Base-by-base conservation (phyloP, 2,113 vertebrate species). In the Datnioides undecimradiatus region DNA sequence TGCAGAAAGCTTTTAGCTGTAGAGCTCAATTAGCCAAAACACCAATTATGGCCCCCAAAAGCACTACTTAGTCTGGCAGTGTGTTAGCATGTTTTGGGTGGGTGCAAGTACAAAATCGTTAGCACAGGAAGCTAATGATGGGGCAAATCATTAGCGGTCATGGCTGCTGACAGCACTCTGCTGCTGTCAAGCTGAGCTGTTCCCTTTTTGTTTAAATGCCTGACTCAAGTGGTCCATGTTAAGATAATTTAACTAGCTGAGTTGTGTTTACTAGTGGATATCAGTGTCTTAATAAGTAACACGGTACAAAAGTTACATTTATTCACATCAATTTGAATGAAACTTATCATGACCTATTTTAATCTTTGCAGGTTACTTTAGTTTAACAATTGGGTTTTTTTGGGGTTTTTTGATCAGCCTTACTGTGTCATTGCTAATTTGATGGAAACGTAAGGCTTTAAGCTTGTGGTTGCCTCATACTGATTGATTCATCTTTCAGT, bases 1-100 rank as follows among this genome's bases (percentile, higher is more conserved):
- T 1, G 12, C 27, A 3, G 58, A 86, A 91, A 91, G 87, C 88
- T 92, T 91, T 92, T 86, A 91, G 72, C 64, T 3, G 34, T 23
- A 38, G 88, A 54, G 80, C 66, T 87, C 86, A 92, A 89, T 91
- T 88, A 88, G 79, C 59, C 79, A 84, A 85, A 87, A 90, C 80
- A 76, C 59, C 78, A 87, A 75, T 87, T 90, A 88, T 45, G 82
- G 66, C 57, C 45, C 66, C 73, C 73, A 70, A 82, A 81, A 76
- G 87, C 66, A 62, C 59, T 60, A 77, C 77, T 89, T 67, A 80
- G 84, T 31, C 71, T 52, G 71, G 29, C 25, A 64, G 41, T 23
- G 54, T 59, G 55, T 89, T 90, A 81, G 80, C 76, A 87, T 76
- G 88, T 72, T 93, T 76, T 79, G 45, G 77, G 55, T 84, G 67